phyloP scores from a whole-genome alignment of 2,113 vertebrate species.

The Rafetus swinhoei region DNA sequence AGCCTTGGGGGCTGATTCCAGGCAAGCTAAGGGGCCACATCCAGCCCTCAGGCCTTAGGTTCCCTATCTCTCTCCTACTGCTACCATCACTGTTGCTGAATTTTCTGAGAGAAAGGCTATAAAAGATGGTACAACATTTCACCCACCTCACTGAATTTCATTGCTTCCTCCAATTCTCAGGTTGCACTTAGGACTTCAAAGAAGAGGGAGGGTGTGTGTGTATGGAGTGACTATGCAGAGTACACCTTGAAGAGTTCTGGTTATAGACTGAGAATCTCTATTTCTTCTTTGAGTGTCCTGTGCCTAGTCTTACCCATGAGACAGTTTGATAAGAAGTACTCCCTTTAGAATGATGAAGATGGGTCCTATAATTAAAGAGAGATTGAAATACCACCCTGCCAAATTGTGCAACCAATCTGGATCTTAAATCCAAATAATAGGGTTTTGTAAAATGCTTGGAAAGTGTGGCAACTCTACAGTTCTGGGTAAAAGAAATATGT shows the following conservation, averaged over 20 bases:
- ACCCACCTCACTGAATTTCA: not conserved
- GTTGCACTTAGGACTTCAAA: not conserved
- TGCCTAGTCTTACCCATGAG: not conserved
- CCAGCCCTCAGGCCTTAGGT: too few relatives aligned
- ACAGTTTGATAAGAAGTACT: not conserved
- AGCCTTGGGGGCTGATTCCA: too few relatives aligned
- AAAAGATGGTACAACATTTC: not conserved
- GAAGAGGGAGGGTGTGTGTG: not conserved
- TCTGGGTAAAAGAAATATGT: too few relatives aligned
- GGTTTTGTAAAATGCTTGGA: too few relatives aligned
- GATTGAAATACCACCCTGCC: not conserved
- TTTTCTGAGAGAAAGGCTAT: not conserved
- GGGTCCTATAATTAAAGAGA: not conserved
- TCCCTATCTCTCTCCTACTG: not conserved
- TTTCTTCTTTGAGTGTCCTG: not conserved
- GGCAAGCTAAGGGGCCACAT: too few relatives aligned
- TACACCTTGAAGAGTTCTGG: not conserved
- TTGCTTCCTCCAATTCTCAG: not conserved
- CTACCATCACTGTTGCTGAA: not conserved
- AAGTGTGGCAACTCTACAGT: too few relatives aligned
- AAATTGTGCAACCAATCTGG: too few relatives aligned
- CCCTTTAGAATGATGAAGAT: not conserved
- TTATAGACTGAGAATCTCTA: not conserved
- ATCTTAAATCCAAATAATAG: too few relatives aligned
- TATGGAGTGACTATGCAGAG: not conserved